Evolutionary conservation across 2,797 vertebrate genomes (phyloP), one percentile per base, ranked within the genome.

Genomic region (Gambelia wislizenii): DNA sequence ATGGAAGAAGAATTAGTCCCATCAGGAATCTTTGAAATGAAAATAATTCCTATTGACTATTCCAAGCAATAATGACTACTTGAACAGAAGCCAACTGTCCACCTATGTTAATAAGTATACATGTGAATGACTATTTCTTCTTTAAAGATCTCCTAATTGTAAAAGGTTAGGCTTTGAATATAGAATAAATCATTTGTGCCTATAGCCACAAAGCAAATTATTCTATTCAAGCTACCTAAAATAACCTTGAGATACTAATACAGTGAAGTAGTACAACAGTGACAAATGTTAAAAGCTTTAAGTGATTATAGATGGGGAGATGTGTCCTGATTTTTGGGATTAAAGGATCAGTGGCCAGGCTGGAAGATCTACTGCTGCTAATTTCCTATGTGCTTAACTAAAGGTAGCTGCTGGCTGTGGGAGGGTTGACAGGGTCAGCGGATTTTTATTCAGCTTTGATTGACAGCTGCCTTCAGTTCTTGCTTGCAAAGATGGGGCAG

Each of bases 101-200:
- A 82, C 52, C 75, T 89, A 74, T 77, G 47, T 78, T 88, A 44
- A 84, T 87, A 79, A 64, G 89, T 87, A 88, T 42, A 39, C 75
- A 44, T 8, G 82, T 81, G 59, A 87, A 79, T 72, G 72, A 89
- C 82, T 0, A 70, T 74, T 67, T 91, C 2, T 36, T 76, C 88
- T 89, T 91, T 93, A 90, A 88, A 86, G 91, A 85, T 67, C 10
- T 89, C 90, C 85, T 85, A 59, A 27, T 81, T 49, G 88, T 84
- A 79, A 25, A 39, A 49, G 77, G 81, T 89, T 54, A 89, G 85
- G 20, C 87, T 89, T 61, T 54, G 69, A 18, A 80, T 80, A n/a
- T 78, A 59, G 59, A 6, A 86, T 83, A 59, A 91, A 88, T n/a
- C 36, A 90, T 86, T 36, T 36, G 5, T 49, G 42, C 79, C 80